Base-by-base conservation (phyloP, 2,888 invertebrate genomes). In the Sericinus montela region DNA sequence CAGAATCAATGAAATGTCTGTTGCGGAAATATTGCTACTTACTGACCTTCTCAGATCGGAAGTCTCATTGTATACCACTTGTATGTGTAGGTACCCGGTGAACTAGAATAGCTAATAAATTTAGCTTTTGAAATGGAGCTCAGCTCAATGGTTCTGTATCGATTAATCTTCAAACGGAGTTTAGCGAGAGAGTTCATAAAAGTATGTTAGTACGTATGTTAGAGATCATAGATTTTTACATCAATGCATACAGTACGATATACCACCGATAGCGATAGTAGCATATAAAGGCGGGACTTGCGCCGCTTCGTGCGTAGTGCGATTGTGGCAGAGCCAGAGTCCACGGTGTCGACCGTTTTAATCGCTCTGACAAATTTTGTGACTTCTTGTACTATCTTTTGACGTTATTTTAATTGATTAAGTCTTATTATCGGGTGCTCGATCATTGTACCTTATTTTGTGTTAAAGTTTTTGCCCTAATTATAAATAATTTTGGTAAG, bases 211-310 rank as follows among this genome's bases (percentile, higher is more conserved):
- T n/a, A n/a, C n/a, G 32, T 32, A 1, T 10, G 32, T 5, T 28
- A n/a, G n/a, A n/a, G n/a, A n/a, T n/a, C n/a, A n/a, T 63, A 62
- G 66, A 66, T 64, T 62, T 63, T 69, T 62, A 65, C 60, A 54
- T 55, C 58, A 60, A 58, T 53, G 54, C 53, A 51, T 54, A 44
- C 61, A 19, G 37, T 41, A 39, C 38, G 19, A 19, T n/a, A n/a
- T n/a, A n/a, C n/a, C n/a, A n/a, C n/a, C n/a, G n/a, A n/a, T n/a
- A n/a, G n/a, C n/a, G n/a, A n/a, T 19, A 19, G 5, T n/a, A 23
- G 72, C 79, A 82, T 85, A 84, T 80, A 85, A 82, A 80, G 75
- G 63, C 57, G 62, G 59, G 65, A 67, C 71, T 63, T 61, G 55
- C 62, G 65, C 69, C 65, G 72, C 68, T 69, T 68, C 76, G 75